Evolutionary conservation across 2,113 vertebrate genomes (phyloP), one percentile per base, ranked within the genome.

Genomic region (Leptodactylus fuscus): DNA sequence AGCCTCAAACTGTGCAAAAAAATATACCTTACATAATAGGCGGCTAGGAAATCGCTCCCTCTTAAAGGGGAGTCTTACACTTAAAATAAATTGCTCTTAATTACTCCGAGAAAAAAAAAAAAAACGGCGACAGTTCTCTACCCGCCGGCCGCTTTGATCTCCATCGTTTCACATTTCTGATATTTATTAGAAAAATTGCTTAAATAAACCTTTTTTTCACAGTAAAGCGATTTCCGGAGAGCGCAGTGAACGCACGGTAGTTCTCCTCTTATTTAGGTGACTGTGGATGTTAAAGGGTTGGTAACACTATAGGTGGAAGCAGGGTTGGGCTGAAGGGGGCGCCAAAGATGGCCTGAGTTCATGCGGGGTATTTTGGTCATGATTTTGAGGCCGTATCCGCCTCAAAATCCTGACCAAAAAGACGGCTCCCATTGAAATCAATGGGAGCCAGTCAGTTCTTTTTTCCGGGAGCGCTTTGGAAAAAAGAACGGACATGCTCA

Each of bases 41-140:
- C 81, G 71, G 53, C 34, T 8, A 32, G 2, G n/a, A 24, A 58
- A 38, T 46, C 9, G n/a, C n/a, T 10, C 24, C 20, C 49, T 29
- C 81, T 83, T 83, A 83, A 83, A 82, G 81, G 76, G 49, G 49
- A 32, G 38, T 44, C 70, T 10, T 41, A 41, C 67, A 71, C 67
- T 71, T 41, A 38, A 71, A 71, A 71, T 71, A 71, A 76, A 75
- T 48, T 49, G 74, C 6, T 32, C 48, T 53, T 32, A 76, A 51
- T 76, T 76, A 51, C 74, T 53, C 27, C 22, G 20, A 5, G 4
- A 5, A 32, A 76, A 29, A 76, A 51, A 76, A 73, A 22, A 20
- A 12, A 48, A 6, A 38, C 8, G 73, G n/a, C n/a, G n/a, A n/a
- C n/a, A n/a, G n/a, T n/a, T n/a, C n/a, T n/a, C n/a, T n/a, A 20